phyloP scores from a whole-genome alignment of 2,888 invertebrate genomes.

The Pocota personata region DNA sequence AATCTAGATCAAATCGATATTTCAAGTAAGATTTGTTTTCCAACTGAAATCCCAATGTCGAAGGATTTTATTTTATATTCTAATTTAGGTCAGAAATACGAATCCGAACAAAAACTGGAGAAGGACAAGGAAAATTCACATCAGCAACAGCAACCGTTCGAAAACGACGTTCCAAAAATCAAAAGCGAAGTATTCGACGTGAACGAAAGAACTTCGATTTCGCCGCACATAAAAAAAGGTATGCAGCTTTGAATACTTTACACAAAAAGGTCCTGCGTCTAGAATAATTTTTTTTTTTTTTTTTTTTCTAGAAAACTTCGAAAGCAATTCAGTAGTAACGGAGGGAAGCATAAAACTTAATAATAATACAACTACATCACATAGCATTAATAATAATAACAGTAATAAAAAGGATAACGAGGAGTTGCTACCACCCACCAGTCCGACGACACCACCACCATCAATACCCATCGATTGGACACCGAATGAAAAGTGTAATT shows the following conservation, averaged over 20 bases:
- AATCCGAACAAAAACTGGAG: conserved; percentile 57
- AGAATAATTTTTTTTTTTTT: conserved; percentile 1
- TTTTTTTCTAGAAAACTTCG: conserved; percentile 43
- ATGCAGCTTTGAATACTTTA: not conserved
- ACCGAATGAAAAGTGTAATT: conserved; percentile 92
- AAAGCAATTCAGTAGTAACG: conserved; percentile 45
- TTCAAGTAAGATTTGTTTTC: conserved; percentile 59
- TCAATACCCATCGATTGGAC: conserved; percentile 88
- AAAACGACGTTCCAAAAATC: conserved; percentile 55
- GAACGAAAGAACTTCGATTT: conserved; percentile 34
- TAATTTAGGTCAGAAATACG: conserved; percentile 44
- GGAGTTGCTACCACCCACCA: conserved; percentile 77
- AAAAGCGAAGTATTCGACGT: conserved; percentile 50
- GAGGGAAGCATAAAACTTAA: conserved; percentile 61
- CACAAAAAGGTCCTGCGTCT: too few relatives aligned
- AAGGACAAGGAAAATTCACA: conserved; percentile 66
- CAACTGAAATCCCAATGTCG: not conserved
- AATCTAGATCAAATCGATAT: conserved; percentile 74
- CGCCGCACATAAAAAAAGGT: conserved; percentile 60
- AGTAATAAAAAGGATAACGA: conserved; percentile 82
- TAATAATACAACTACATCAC: conserved; percentile 67
- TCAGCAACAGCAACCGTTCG: conserved; percentile 66
- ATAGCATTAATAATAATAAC: conserved; percentile 76
- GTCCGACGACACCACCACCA: conserved; percentile 77
- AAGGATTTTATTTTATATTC: not conserved